Percentiles rank a stretch among this genome's conserved stretches.
phyloP scores from a whole-genome alignment of 2,113 vertebrate genomes.

The Canis aureus region DNA sequence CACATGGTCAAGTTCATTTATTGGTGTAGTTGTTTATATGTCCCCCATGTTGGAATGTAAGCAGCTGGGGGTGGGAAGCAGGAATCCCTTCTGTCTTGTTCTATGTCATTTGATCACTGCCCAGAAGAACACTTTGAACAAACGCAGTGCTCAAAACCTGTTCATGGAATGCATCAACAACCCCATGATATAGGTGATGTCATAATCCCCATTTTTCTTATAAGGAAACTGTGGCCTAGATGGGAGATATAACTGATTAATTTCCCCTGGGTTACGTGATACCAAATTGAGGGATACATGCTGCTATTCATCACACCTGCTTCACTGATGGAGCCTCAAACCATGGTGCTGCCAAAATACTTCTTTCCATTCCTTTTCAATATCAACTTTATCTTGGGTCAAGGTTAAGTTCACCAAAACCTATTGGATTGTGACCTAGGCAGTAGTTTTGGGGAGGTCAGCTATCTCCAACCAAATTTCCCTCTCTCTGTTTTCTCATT shows the following conservation, averaged over 20 bases:
- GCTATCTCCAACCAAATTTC: background rate
- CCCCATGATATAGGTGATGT: background rate
- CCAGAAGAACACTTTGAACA: background rate
- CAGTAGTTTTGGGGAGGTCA: background rate
- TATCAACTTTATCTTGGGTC: background rate
- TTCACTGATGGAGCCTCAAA: background rate
- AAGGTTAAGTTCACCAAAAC: constrained; percentile 7
- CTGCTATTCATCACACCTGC: background rate
- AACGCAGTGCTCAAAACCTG: background rate
- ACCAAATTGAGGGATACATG: rapidly evolving
- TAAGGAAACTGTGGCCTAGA: background rate
- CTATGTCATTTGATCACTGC: background rate
- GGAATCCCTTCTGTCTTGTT: background rate
- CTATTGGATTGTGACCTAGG: background rate
- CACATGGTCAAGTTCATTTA: background rate
- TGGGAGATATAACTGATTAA: background rate
- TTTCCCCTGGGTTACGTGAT: background rate
- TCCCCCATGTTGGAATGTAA: background rate
- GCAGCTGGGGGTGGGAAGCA: background rate
- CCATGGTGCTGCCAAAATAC: background rate
- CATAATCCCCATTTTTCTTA: too few species aligned
- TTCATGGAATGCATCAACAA: background rate
- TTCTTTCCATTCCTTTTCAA: background rate
- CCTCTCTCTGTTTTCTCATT: background rate
- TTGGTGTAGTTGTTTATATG: background rate